A percentile compares a stretch with the other conserved stretches of the same genome.
Conservation (phyloP, 1,140 invertebrate genomes). For the Drosophila malerkotliana region DNA sequence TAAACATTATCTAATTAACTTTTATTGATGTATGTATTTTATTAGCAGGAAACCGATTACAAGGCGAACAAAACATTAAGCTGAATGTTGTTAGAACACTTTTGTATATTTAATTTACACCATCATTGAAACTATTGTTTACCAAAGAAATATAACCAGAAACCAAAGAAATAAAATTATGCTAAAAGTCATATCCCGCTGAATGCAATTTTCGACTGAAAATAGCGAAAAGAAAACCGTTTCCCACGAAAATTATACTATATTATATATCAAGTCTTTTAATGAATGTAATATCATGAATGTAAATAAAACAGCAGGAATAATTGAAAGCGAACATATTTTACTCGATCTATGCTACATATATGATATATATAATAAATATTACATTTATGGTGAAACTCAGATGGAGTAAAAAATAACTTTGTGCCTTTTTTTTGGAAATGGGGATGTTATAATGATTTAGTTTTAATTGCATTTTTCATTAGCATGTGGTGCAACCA, state of each 20-base stretch:
- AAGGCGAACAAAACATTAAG: constrained; percentile 26
- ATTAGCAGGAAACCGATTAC: constrained; percentile 35
- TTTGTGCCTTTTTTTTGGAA: background rate
- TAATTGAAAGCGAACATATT: constrained; percentile 60
- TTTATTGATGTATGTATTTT: constrained; percentile 65
- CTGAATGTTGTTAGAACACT: constrained; percentile 43
- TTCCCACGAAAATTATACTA: constrained; percentile 44
- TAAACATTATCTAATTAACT: constrained; percentile 55
- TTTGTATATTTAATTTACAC: constrained; percentile 81
- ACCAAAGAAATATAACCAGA: constrained; percentile 18
- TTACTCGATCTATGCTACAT: constrained; percentile 65
- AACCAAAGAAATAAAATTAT: constrained; percentile 28
- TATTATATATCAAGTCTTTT: constrained; percentile 28
- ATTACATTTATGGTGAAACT: constrained; percentile 45
- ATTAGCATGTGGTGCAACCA: background rate
- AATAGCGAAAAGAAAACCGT: constrained; percentile 34
- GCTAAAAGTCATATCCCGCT: constrained; percentile 24
- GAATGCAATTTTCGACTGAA: constrained; percentile 49
- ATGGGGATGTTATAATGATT: background rate
- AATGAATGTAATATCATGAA: constrained; percentile 63
- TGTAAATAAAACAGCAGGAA: constrained; percentile 71
- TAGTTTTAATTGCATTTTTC: background rate
- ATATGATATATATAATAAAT: constrained; percentile 55
- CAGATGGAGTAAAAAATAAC: constrained; percentile 56
- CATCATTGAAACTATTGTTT: constrained; percentile 70